A percentile compares a stretch with the other conserved stretches of the same genome.
phyloP scores from a whole-genome alignment of 1,140 invertebrate genomes.

The Drosophila yakuba region DNA sequence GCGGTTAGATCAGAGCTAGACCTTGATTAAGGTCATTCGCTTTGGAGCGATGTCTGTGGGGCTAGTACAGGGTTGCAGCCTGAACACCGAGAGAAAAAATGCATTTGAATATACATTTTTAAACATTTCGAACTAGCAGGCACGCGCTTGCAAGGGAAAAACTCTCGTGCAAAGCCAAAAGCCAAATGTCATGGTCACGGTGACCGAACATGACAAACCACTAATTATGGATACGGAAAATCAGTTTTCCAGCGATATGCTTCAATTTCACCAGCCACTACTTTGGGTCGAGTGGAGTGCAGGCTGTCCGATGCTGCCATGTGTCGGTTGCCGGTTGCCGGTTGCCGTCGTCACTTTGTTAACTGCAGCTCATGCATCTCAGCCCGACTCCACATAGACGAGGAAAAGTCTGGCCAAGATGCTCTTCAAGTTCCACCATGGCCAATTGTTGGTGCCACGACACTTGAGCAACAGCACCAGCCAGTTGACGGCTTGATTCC shows the following conservation, averaged over 20 bases:
- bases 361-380: conserved; percentile 37
- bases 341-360: conserved; percentile 45
- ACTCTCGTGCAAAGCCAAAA: conserved; percentile 31
- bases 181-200: conserved; percentile 34
- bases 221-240: conserved; percentile 30
- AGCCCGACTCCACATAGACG: background rate
- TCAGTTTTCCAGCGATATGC: conserved; percentile 40
- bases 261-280: conserved; percentile 50
- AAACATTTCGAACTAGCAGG: conserved; percentile 35
- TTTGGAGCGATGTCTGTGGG: conserved; percentile 30
- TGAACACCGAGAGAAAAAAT: conserved; percentile 22
- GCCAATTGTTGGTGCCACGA: conserved; percentile 22
- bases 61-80: conserved; percentile 29
- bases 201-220: background rate
- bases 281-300: conserved; percentile 23
- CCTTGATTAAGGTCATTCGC: conserved; percentile 84
- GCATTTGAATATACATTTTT: background rate
- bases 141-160: conserved; percentile 36
- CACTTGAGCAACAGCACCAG: conserved; percentile 13
- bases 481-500: conserved; percentile 48
- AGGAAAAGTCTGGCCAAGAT: conserved; percentile 5
- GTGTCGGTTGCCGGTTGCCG: conserved; percentile 11
- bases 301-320: conserved; percentile 14
- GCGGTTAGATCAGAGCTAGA: conserved; percentile 64
- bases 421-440: conserved; percentile 24